phyloP scores from a whole-genome alignment of 2,113 vertebrate genomes.

The Xyrauchen texanus region DNA sequence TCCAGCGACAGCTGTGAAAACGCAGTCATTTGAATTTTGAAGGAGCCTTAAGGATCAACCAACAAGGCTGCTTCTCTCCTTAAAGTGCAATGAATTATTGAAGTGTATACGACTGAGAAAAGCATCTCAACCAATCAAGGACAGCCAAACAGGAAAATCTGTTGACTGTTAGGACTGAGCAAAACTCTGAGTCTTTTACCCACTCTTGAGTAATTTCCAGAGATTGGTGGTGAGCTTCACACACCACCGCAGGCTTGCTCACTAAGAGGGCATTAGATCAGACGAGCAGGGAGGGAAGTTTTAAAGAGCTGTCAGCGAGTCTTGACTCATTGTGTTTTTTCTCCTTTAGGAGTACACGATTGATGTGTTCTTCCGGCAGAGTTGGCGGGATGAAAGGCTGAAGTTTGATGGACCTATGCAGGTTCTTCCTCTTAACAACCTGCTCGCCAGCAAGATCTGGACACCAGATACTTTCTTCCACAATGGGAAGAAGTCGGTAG shows the following conservation, averaged over 20 bases:
- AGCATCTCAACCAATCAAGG: constrained; percentile 43
- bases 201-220: constrained; percentile 19
- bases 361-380: constrained; percentile 82
- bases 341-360: constrained; percentile 78
- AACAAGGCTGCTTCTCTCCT: constrained; percentile 27
- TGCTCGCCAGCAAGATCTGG: constrained; percentile 83
- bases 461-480: constrained; percentile 84
- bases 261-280: constrained; percentile 35
- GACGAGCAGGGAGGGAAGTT: constrained; percentile 18
- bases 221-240: constrained; percentile 22
- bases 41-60: constrained; percentile 51
- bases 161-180: constrained; percentile 21
- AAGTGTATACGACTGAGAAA: constrained; percentile 32
- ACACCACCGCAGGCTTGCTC: constrained; percentile 19
- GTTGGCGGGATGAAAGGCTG: constrained; percentile 80
- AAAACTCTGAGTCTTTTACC: neutral
- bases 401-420: constrained; percentile 82
- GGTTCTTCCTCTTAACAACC: constrained; percentile 80
- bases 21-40: constrained; percentile 44
- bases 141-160: constrained; percentile 18
- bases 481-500: constrained; percentile 83
- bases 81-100: constrained; percentile 50
- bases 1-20: constrained; percentile 46
- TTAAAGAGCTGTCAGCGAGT: constrained; percentile 4
- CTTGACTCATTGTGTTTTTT: constrained; percentile 22